phyloP scores from a whole-genome alignment of 2,797 vertebrate genomes.

The Chanos chanos region DNA sequence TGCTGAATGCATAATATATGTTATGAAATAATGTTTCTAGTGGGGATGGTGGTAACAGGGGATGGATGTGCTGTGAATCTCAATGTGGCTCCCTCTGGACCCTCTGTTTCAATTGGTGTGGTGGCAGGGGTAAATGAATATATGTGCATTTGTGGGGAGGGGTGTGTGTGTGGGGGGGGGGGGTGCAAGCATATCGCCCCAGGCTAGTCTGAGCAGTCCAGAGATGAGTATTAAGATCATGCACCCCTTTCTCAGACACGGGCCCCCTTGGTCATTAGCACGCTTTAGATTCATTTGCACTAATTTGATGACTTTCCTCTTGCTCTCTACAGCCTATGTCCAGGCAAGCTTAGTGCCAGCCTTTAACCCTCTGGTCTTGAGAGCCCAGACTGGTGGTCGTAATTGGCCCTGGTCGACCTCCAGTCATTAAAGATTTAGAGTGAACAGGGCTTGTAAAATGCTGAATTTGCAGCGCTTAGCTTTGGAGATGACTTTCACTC shows the following conservation, averaged over 20 bases:
- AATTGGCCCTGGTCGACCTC: conserved; percentile 40
- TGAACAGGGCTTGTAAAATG: conserved; percentile 41
- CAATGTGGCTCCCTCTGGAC: conserved; percentile 68
- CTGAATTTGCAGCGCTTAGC: conserved; percentile 42
- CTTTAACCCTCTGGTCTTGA: conserved; percentile 35
- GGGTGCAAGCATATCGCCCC: conserved; percentile 67
- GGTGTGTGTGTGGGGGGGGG: conserved; percentile 44
- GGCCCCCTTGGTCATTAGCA: conserved; percentile 52
- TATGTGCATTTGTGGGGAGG: conserved; percentile 56
- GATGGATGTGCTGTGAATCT: conserved; percentile 66
- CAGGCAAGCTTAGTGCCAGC: conserved; percentile 8
- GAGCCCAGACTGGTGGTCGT: conserved; percentile 29
- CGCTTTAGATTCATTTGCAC: conserved; percentile 51
- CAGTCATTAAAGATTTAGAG: conserved; percentile 44
- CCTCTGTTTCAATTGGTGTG: conserved; percentile 69
- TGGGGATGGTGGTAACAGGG: conserved; percentile 70
- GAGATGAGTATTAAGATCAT: conserved; percentile 49
- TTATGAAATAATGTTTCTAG: conserved; percentile 82
- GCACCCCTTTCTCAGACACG: conserved; percentile 23
- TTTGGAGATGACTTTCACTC: conserved; percentile 33
- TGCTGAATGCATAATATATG: conserved; percentile 82
- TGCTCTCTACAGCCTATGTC: conserved; percentile 27
- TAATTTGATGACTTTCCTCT: conserved; percentile 51
- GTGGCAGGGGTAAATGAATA: conserved; percentile 78
- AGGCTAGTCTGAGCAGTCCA: conserved; percentile 65